Conservation (phyloP, 1,140 invertebrate genomes). For the Microplitis mediator region DNA sequence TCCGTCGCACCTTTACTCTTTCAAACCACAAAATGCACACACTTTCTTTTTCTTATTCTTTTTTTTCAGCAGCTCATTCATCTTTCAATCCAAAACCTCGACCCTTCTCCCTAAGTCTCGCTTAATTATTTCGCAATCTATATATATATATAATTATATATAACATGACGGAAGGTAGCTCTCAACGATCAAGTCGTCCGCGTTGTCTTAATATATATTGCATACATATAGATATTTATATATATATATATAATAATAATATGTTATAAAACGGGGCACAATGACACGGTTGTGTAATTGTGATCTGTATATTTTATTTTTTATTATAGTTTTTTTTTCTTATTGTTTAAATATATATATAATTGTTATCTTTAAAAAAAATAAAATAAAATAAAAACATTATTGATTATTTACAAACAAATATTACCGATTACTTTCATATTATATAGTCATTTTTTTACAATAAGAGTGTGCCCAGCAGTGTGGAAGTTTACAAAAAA, state of each 20-base stretch:
- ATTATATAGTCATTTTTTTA: background rate
- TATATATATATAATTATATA: background rate
- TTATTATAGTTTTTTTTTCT: no score
- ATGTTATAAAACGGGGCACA: background rate
- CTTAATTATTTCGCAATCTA: conserved; percentile 49
- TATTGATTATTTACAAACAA: background rate
- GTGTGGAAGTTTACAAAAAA: no score
- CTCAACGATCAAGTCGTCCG: conserved; percentile 48
- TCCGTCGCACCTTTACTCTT: conserved; percentile 8
- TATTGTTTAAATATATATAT: no score
- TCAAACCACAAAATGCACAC: conserved; percentile 43
- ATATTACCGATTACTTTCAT: background rate
- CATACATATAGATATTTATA: background rate
- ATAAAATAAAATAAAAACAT: background rate
- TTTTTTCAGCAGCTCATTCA: conserved; percentile 66
- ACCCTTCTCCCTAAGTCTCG: conserved; percentile 67
- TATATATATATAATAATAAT: background rate
- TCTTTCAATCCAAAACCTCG: conserved; percentile 70
- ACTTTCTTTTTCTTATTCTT: conserved; percentile 60
- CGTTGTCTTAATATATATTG: conserved; percentile 7
- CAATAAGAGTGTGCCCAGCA: background rate
- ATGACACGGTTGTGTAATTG: background rate
- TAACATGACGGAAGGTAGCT: conserved; percentile 52
- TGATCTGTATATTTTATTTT: no score
- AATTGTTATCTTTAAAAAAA: background rate